Conservation (phyloP, 2,113 vertebrate species). For the Rhinichthys klamathensis region DNA sequence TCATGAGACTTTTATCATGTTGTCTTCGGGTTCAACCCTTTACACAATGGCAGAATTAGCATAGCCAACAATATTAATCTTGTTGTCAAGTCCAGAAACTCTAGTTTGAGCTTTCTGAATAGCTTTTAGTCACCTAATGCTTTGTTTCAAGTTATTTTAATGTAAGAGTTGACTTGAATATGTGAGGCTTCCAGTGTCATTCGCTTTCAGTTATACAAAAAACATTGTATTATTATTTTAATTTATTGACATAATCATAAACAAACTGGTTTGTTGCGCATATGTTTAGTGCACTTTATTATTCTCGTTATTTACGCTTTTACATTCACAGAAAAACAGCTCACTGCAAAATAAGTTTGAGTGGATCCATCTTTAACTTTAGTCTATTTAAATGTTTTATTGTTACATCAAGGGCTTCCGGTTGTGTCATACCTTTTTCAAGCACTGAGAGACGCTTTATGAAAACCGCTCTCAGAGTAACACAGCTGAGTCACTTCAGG, state of each 20-base stretch:
- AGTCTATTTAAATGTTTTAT: not conserved
- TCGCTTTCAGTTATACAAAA: too few species aligned
- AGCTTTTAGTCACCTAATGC: not conserved
- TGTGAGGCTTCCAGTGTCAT: too few species aligned
- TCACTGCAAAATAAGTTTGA: not conserved
- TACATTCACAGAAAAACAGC: too few species aligned
- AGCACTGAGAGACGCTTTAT: not conserved
- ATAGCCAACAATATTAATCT: constrained; percentile 65
- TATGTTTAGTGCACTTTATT: too few species aligned
- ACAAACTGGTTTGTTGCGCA: too few species aligned
- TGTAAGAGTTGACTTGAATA: too few species aligned
- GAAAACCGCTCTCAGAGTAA: not conserved
- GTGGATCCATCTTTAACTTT: not conserved
- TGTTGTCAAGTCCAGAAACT: constrained; percentile 53
- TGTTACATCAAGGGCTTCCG: not conserved
- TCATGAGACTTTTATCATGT: constrained; percentile 66
- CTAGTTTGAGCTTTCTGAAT: not conserved
- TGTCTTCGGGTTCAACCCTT: constrained; percentile 57
- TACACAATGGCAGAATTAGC: constrained; percentile 64
- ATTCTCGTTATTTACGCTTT: too few species aligned
- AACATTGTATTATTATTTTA: too few species aligned
- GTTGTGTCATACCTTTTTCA: not conserved
- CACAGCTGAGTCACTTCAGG: constrained; percentile 19
- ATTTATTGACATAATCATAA: too few species aligned
- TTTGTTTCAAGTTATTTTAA: not conserved